Conservation (phyloP, 2,113 vertebrate species). For the Dicrurus megarhynchus region DNA sequence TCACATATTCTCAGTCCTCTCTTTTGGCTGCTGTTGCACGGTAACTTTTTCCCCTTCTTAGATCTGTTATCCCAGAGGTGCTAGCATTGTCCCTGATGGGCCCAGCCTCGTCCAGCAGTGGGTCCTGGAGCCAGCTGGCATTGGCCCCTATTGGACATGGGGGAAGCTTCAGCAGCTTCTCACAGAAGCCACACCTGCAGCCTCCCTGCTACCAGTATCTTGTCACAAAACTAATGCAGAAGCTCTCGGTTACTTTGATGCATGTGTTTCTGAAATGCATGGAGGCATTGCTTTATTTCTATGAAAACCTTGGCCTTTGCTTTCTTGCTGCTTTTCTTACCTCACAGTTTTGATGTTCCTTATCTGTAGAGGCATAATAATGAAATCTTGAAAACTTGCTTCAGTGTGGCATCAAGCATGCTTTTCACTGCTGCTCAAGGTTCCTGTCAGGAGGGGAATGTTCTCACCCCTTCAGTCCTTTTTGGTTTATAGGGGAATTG, state of each 20-base stretch:
- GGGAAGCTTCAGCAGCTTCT: neutral
- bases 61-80: neutral
- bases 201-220: neutral
- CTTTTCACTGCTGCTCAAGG: neutral
- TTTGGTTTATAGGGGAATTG: neutral
- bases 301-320: neutral
- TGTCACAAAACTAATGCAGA: neutral
- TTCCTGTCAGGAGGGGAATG: neutral
- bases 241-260: neutral
- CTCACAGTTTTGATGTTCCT: neutral
- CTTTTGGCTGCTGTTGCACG: neutral
- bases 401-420: neutral
- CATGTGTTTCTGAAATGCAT: neutral
- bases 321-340: neutral
- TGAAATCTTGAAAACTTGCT: neutral
- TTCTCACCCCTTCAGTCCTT: rapidly evolving
- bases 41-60: neutral
- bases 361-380: neutral
- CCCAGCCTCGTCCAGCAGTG: neutral
- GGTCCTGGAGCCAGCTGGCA: neutral
- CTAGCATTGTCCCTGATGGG: neutral
- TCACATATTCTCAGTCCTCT: neutral
- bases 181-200: neutral
- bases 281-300: neutral
- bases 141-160: neutral